Evolutionary conservation across 2,888 invertebrate genomes (phyloP), one percentile per base, ranked within the genome.

Genomic region (Laothoe populi): DNA sequence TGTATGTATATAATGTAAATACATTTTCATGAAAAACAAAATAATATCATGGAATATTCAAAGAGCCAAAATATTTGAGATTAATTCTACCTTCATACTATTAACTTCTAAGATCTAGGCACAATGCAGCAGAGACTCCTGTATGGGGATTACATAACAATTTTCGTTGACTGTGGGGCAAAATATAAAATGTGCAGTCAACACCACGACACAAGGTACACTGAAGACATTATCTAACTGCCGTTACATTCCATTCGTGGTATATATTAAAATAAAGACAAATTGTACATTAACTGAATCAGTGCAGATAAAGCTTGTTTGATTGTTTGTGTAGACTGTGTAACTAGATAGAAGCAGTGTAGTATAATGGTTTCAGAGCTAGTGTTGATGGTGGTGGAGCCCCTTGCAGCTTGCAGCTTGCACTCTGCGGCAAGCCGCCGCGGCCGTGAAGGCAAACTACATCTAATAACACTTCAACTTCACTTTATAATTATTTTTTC

Each of bases 21-120:
- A 92, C 91, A 89, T 88, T 91, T 92, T 91, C 86, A 90, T 90
- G 90, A 92, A 90, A 88, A 92, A 88, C 87, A 88, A 87, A 91
- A 90, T 91, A 92, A 92, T 92, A 92, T 92, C 92, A 92, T 91
- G 91, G 90, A 92, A 92, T 91, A 90, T 92, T 92, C 89, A 92
- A 92, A 92, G 92, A 92, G 92, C 92, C 91, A 91, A 92, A 92
- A 91, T 89, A 88, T 90, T 86, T 92, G 92, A 92, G 92, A 92
- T 92, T 90, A 89, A 90, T 86, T 90, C 92, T 92, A 92, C 91
- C 88, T 90, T 90, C 89, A 91, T 90, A 92, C 90, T 87, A 89
- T 90, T 92, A 92, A 92, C 87, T 86, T 92, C 93, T 93, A 93
- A 92, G 90, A 92, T 93, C 93, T 93, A 93, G 93, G 93, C 93